Evolutionary conservation across 2,113 vertebrate genomes (phyloP), one percentile per base, ranked within the genome.

Genomic region (Bucco capensis): DNA sequence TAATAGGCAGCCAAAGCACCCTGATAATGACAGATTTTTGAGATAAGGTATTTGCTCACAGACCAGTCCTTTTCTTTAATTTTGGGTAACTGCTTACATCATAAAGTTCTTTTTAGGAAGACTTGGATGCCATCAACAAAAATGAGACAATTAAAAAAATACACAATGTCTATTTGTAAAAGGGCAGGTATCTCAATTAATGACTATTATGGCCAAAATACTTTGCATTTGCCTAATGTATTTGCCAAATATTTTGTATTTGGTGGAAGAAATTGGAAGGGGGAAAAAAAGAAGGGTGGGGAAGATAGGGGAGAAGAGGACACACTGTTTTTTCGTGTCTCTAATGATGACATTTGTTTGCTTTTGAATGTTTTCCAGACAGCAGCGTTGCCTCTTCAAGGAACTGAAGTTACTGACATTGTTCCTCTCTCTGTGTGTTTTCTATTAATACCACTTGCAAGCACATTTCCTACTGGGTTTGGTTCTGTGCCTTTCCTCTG

Each of bases 381-480:
- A 27, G 4, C 25, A 44, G 27, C 9, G 14, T 47, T 85, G 33
- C 37, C 40, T 92, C 62, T 75, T 91, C 37, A 35, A 73, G 66
- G 58, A 94, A 90, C 58, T 9, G 40, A 92, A 92, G 88, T 71
- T 77, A 91, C 81, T 95, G 74, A 74, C 69, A 57, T 67, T 70
- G 30, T 65, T 81, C 83, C 92, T 75, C 38, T 89, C 24, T 91
- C 88, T 83, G 89, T 30, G 89, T 30, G 90, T 94, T 83, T 95
- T 88, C 90, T 96, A 92, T 95, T 95, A 96, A 94, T 92, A 96
- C 71, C 92, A 44, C 73, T 90, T 89, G 81, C 90, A 93, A 94
- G 89, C 85, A 89, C 94, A 88, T 84, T 96, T 89, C 83, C 94
- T 79, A 53, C 92, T 28, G 82, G 90, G 90, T 81, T 77, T 62